Percentiles rank a stretch among this genome's conserved stretches.
These are phyloP conservation scores for Lagria hirta DNA, from an alignment of 2,888 invertebrate species.

Conservation along the genomic window DNA sequence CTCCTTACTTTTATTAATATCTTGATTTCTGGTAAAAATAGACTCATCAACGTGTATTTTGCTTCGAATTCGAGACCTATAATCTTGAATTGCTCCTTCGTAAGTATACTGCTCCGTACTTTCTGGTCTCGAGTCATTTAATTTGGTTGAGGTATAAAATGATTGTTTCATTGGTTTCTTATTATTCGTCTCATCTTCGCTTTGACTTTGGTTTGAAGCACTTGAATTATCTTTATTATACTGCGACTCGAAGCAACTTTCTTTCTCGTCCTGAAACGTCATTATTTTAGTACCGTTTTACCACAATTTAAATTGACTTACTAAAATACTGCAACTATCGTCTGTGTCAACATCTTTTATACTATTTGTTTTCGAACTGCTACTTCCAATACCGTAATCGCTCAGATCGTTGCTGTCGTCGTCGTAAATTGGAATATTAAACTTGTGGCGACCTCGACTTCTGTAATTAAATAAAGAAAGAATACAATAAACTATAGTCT, in stretches of 20 bases:
- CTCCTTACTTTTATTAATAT: constrained; percentile 44
- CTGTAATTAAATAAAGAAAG: constrained; percentile 49
- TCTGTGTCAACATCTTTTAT: constrained; percentile 51
- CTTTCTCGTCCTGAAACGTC: constrained; percentile 44
- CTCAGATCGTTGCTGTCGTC: constrained; percentile 83
- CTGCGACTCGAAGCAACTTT: constrained; percentile 38
- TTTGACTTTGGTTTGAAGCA: constrained; percentile 48
- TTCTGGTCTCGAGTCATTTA: constrained; percentile 50
- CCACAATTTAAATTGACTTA: constrained; percentile 33
- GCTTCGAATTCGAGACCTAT: constrained; percentile 72
- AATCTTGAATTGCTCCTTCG: constrained; percentile 84
- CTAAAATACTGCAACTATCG: constrained; percentile 48
- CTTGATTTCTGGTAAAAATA: constrained; percentile 41
- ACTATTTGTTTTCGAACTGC: constrained; percentile 48
- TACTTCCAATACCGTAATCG: constrained; percentile 70
- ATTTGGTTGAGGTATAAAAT: constrained; percentile 39
- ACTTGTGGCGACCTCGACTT: constrained; percentile 61
- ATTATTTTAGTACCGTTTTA: constrained; percentile 9
- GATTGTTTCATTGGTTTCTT: constrained; percentile 20
- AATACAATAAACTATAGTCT: too few species aligned
- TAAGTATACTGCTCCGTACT: constrained; percentile 80
- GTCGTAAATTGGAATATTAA: constrained; percentile 68
- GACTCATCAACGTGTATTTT: constrained; percentile 50
- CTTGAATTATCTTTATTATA: constrained; percentile 43
- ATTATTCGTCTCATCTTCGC: constrained; percentile 42